phyloP scores from a whole-genome alignment of 2,797 vertebrate genomes.

The Lagodon rhomboides region DNA sequence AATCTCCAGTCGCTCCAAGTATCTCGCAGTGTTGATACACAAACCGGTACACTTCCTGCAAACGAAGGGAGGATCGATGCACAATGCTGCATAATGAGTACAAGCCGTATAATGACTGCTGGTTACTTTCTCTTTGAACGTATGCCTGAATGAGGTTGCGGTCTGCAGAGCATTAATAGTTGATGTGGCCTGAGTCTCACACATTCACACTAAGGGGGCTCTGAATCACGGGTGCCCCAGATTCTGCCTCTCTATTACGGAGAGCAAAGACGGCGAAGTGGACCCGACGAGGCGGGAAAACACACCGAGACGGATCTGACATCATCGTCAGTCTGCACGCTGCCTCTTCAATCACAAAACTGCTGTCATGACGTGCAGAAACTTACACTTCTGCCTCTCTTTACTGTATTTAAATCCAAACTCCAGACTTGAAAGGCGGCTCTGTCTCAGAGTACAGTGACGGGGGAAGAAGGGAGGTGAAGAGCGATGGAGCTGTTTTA shows the following conservation, averaged over 20 bases:
- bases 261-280: slow-evolving; percentile 10
- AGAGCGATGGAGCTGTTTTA: slow-evolving; percentile 46
- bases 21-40: slow-evolving; percentile 47
- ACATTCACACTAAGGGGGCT: slow-evolving; percentile 27
- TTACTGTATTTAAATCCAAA: slow-evolving; percentile 41
- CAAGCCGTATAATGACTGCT: slow-evolving; percentile 60
- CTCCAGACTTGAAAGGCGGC: slow-evolving; percentile 47
- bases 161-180: slow-evolving; percentile 68
- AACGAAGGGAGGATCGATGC: slow-evolving; percentile 60
- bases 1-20: slow-evolving; percentile 34
- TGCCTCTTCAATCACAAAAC: background rate
- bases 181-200: slow-evolving; percentile 66
- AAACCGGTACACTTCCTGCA: slow-evolving; percentile 53
- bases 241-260: slow-evolving; percentile 49
- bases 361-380: background rate
- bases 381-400: background rate
- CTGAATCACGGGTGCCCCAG: slow-evolving; percentile 50
- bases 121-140: slow-evolving; percentile 56
- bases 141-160: slow-evolving; percentile 62
- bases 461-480: slow-evolving; percentile 37
- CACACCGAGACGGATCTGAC: slow-evolving; percentile 10
- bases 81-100: slow-evolving; percentile 66
- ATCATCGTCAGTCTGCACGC: background rate
- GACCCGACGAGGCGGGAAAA: slow-evolving; percentile 5
- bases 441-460: slow-evolving; percentile 20